Base-by-base conservation (phyloP, 2,888 invertebrate genomes). In the Candidula unifasciata region DNA sequence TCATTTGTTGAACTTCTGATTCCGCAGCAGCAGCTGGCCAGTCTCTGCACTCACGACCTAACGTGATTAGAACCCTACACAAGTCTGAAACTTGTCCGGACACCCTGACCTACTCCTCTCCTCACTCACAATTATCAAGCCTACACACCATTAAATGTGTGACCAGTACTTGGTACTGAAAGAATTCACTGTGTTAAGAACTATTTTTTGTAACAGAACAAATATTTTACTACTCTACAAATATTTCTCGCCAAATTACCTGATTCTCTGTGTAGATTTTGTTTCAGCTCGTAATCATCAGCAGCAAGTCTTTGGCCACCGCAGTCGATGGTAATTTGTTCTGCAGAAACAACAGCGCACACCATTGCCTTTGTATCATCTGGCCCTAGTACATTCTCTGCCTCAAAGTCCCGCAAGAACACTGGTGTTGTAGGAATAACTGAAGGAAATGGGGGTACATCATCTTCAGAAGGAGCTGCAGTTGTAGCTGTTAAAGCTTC, bases 301-400 rank as follows among this genome's bases (percentile, higher is more conserved):
- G 57, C 27, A 2, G 6, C 27, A 54, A 87, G 68, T 44, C 87
- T 82, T 16, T 33, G 27, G 16, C 69, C 69, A 35, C 84, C 85
- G 54, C 87, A 87, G 10, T 82, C 66, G 44, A 80, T 69, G 44
- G 83, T 83, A 24, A 87, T 54, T 33, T 68, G 64, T 33, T 78
- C 73, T n/a, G 87, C 82, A 3, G 80, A 73, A 8, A 80, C 73
- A 13, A 74, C 84, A n/a, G 71, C 69, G 80, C 84, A 86, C 24
- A 76, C 33, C 30, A 87, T 64, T 18, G 35, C 78, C 27, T 79
- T 86, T 52, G 74, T 79, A 3, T 69, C 83, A 3, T 35, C 57
- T n/a, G 52, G 27, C 24, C 30, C 76, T 5, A 84, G 71, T 68
- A 64, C 71, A 68, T 82, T 54, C 13, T 27, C 52, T 27, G 68